Evolutionary conservation across 2,888 invertebrate species (phyloP).

Genomic region (Loripinus fragilis): DNA sequence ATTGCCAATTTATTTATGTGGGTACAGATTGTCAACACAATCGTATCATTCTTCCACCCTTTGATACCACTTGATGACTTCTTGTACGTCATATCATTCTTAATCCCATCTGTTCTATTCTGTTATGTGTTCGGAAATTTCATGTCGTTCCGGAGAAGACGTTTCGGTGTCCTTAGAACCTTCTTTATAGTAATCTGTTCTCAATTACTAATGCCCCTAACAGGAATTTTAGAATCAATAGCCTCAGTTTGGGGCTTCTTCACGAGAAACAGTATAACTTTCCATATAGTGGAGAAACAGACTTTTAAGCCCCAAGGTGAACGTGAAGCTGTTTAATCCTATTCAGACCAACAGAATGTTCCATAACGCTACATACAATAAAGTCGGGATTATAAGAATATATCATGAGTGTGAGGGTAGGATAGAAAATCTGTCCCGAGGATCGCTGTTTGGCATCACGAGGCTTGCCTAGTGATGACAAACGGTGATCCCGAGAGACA

Average conservation of each 20-base stretch:
- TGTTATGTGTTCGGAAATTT: conserved; percentile 32
- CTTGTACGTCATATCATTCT: conserved; percentile 13
- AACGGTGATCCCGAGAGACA: too few species aligned
- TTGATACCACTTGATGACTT: background rate
- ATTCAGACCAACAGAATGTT: too few species aligned
- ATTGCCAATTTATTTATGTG: conserved; percentile 28
- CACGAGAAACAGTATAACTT: background rate
- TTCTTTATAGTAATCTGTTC: background rate
- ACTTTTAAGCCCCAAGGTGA: background rate
- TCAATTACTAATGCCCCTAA: conserved; percentile 6
- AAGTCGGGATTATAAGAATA: too few species aligned
- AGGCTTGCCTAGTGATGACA: too few species aligned
- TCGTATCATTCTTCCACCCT: background rate
- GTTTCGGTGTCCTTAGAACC: conserved; percentile 2
- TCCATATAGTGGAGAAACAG: conserved; percentile 16
- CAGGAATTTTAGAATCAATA: conserved; percentile 1
- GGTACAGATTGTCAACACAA: conserved; percentile 13
- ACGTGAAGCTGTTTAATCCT: too few species aligned
- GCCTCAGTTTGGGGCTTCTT: conserved; percentile 5
- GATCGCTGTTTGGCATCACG: too few species aligned
- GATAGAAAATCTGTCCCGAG: too few species aligned
- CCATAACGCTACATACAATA: too few species aligned
- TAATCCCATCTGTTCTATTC: conserved; percentile 23
- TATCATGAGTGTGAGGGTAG: too few species aligned
- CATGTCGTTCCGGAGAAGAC: conserved; percentile 28